A percentile compares a stretch with the other conserved stretches of the same genome.
Evolutionary conservation across 2,888 invertebrate species (phyloP).

Genomic region (Phoenoteleia sp.): DNA sequence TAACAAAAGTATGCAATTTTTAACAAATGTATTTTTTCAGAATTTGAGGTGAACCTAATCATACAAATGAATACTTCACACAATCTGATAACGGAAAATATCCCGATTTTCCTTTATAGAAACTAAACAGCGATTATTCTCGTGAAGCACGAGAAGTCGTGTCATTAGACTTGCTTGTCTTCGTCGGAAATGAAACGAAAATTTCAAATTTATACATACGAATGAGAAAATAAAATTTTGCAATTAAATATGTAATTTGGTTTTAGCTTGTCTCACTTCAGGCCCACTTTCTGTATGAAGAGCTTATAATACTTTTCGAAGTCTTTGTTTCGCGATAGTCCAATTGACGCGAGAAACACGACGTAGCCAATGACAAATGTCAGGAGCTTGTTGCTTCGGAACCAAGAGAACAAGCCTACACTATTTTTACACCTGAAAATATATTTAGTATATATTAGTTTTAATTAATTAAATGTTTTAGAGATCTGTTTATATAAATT

Average conservation of each 20-base stretch:
- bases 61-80: constrained; percentile 93
- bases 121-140: constrained; percentile 84
- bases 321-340: constrained; percentile 89
- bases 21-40: constrained; percentile 91
- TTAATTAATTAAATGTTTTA: constrained; percentile 10
- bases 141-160: too few species aligned
- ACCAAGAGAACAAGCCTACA: constrained; percentile 87
- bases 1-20: too few species aligned
- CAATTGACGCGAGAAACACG: constrained; percentile 89
- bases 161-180: too few species aligned
- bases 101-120: constrained; percentile 91
- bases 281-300: constrained; percentile 85
- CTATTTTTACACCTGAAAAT: constrained; percentile 78
- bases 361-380: constrained; percentile 90
- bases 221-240: constrained; percentile 29
- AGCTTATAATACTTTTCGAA: constrained; percentile 89
- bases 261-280: too few species aligned
- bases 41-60: constrained; percentile 98
- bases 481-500: too few species aligned
- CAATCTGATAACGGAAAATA: constrained; percentile 96
- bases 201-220: constrained; percentile 17
- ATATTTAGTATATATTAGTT: constrained; percentile 27
- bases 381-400: constrained; percentile 88
- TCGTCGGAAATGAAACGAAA: too few species aligned
- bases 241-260: too few species aligned